Conservation (phyloP, 2,888 invertebrate species). For the Spisula solida region DNA sequence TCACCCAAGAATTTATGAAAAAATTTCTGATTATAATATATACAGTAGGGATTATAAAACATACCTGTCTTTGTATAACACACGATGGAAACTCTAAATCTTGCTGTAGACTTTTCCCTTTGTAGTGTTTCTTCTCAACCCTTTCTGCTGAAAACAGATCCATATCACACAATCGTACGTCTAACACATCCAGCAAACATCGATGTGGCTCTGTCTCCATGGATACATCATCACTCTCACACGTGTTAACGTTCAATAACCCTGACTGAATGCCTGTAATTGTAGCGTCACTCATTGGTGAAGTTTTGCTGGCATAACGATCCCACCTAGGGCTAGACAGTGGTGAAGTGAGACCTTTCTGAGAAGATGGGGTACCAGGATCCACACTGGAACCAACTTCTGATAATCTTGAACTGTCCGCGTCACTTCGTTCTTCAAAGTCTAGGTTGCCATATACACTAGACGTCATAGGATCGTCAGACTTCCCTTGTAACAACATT, state of each 20-base stretch:
- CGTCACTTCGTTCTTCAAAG: slow-evolving; percentile 75
- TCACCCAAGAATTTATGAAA: too few species aligned
- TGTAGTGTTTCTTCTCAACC: slow-evolving; percentile 77
- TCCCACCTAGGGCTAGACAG: slow-evolving; percentile 30
- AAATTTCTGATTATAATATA: too few species aligned
- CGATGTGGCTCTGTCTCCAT: slow-evolving; percentile 50
- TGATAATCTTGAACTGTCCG: background rate
- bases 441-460: slow-evolving; percentile 86
- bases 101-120: slow-evolving; percentile 64
- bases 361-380: slow-evolving; percentile 67
- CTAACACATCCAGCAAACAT: slow-evolving; percentile 92
- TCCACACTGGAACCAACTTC: slow-evolving; percentile 73
- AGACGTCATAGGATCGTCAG: slow-evolving; percentile 82
- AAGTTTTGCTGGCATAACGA: slow-evolving; percentile 25
- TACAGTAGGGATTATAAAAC: slow-evolving; percentile 10
- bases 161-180: slow-evolving; percentile 92
- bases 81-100: slow-evolving; percentile 86
- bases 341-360: slow-evolving; percentile 8
- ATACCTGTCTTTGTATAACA: slow-evolving; percentile 84
- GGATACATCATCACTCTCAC: slow-evolving; percentile 35
- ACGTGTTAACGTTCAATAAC: slow-evolving; percentile 20
- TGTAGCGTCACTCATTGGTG: slow-evolving; percentile 35
- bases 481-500: slow-evolving; percentile 8
- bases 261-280: slow-evolving; percentile 34
- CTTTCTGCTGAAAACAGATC: slow-evolving; percentile 92